These are phyloP conservation scores for Clupea harengus DNA, from an alignment of 2,113 vertebrate species.

Conservation along the genomic window DNA sequence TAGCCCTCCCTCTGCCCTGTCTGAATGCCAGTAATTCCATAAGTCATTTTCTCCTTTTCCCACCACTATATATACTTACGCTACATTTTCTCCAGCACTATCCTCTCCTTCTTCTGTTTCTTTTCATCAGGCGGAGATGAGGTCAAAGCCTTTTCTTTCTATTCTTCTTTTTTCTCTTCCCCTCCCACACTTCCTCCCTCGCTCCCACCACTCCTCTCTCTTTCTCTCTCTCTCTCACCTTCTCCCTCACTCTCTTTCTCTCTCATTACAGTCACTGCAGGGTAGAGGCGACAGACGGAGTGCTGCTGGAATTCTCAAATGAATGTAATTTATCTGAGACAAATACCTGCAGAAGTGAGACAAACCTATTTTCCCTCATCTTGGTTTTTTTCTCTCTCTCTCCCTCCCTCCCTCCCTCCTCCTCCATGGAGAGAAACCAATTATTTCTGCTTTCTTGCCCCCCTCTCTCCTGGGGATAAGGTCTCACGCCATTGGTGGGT, in stretches of 20 bases:
- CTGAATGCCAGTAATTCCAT: neutral
- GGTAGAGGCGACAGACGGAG: conserved; percentile 50
- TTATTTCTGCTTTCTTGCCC: conserved; percentile 52
- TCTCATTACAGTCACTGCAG: conserved; percentile 59
- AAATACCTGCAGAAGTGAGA: conserved; percentile 57
- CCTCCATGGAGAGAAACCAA: conserved; percentile 49
- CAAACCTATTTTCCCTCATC: conserved; percentile 47
- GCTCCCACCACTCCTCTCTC: neutral
- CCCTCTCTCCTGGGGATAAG: neutral
- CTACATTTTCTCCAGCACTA: neutral
- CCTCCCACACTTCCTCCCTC: too few species aligned
- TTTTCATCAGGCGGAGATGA: conserved; percentile 10
- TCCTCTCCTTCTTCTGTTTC: conserved; percentile 15
- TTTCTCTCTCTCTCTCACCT: neutral
- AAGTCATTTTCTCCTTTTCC: neutral
- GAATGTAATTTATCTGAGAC: conserved; percentile 62
- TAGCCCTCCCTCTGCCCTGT: neutral
- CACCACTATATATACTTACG: neutral
- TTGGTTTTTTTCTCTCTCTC: neutral
- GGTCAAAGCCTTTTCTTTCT: conserved; percentile 36
- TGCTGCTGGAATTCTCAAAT: conserved; percentile 52
- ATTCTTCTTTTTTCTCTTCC: conserved; percentile 26
- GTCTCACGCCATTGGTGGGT: neutral
- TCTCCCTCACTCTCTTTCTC: neutral
- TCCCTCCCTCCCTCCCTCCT: neutral